Percentiles rank a stretch among this genome's conserved stretches.
Conservation (phyloP, 2,888 invertebrate genomes). For the Hirtodrosophila cameraria region DNA sequence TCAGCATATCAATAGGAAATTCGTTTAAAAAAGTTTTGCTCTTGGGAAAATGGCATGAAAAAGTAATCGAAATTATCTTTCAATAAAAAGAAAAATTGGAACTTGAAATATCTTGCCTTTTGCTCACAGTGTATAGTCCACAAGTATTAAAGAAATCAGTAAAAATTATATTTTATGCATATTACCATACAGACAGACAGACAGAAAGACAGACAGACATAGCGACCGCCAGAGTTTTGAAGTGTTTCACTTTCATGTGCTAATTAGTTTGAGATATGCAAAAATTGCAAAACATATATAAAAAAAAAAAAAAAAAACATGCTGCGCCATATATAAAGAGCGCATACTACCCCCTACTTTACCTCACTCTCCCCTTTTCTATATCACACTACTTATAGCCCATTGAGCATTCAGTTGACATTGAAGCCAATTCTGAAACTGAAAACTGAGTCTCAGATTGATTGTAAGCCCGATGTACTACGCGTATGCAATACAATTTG, state of each 20-base stretch:
- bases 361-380: not conserved
- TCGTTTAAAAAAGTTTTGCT: too few species aligned
- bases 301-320: conserved; percentile 7
- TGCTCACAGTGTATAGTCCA: too few species aligned
- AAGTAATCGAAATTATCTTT: too few species aligned
- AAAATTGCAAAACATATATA: conserved; percentile 22
- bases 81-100: too few species aligned
- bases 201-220: too few species aligned
- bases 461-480: conserved; percentile 25
- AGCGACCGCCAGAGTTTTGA: not conserved
- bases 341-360: not conserved
- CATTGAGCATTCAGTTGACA: conserved; percentile 32
- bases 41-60: too few species aligned
- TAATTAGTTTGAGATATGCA: conserved; percentile 56
- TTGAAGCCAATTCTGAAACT: conserved; percentile 26
- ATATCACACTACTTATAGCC: not conserved
- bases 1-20: too few species aligned
- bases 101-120: too few species aligned
- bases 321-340: conserved; percentile 29
- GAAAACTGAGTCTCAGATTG: conserved; percentile 27
- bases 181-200: too few species aligned
- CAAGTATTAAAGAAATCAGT: conserved; percentile 1
- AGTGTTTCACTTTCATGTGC: conserved; percentile 33
- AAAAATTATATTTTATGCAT: conserved; percentile 11
- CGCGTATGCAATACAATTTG: conserved; percentile 34